Evolutionary conservation across 2,888 invertebrate genomes (phyloP), one percentile per base, ranked within the genome.

Genomic region (Drosophila glabriapex): DNA sequence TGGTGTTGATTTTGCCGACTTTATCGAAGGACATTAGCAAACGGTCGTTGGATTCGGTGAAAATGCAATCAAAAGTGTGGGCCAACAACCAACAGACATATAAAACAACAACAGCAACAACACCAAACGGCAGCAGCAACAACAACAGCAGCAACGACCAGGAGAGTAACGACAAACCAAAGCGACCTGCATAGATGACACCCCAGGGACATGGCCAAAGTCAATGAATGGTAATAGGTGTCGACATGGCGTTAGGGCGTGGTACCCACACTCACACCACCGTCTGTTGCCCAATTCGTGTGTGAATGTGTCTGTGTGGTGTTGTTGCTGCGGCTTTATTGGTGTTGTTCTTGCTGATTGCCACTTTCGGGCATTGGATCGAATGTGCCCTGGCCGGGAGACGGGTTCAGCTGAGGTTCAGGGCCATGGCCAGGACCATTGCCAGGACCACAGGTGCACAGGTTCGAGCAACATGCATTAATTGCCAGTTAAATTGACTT

Each of bases 401-500:
- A 64, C 53, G 58, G 56, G 43, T 61, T 39, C 60, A 56, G 55
- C 31, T 35, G 25, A 39, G 14, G 35, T 22, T 46, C 19, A 52
- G 43, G 43, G 50, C 25, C 14, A 52, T 52, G 37, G 50, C 29
- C 58, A 62, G 31, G 5, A 19, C 22, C 60, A 54, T 69, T 37
- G 43, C 33, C n/a, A 41, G 54, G 31, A 41, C 19, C 52, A 53
- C 56, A 55, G 35, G 50, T 58, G 56, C 28, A 50, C 63, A 68
- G 74, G 39, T 64, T 60, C 52, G 58, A 60, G 64, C 56, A 73
- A 80, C 80, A 85, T 86, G 84, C 92, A 91, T 91, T 92, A 91
- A 91, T 91, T 92, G 91, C 89, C 90, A 88, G 90, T 91, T 92
- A 88, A 91, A 91, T 91, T 91, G 91, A 91, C 89, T 91, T 90